phyloP scores from a whole-genome alignment of 2,113 vertebrate genomes.

The Bambusicola thoracicus region DNA sequence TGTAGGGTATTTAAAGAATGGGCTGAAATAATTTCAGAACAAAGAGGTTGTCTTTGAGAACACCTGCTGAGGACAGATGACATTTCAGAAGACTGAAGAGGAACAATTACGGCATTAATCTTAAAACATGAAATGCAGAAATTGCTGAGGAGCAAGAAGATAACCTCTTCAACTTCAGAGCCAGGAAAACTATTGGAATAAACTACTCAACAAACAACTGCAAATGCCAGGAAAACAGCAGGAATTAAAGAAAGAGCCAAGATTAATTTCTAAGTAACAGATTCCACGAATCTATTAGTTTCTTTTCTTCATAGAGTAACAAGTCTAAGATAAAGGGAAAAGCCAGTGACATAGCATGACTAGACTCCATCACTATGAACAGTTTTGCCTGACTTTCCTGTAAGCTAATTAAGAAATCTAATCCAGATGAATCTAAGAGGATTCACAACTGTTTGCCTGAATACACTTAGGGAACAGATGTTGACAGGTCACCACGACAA shows the following conservation, averaged over 20 bases:
- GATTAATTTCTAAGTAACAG: not conserved
- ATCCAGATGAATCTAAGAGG: not conserved
- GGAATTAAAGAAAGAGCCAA: not conserved
- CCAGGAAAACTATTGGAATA: not conserved
- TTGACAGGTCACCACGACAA: rapidly evolving
- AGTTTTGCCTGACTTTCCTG: not conserved
- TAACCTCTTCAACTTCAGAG: not conserved
- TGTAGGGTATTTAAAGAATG: not conserved
- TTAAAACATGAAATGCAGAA: not conserved
- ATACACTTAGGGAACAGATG: not conserved
- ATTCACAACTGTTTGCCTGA: not conserved
- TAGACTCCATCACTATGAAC: not conserved
- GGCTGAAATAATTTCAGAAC: not conserved
- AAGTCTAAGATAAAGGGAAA: not conserved
- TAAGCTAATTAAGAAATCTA: not conserved
- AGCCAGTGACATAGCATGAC: not conserved
- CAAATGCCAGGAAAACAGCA: not conserved
- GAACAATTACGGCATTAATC: not conserved
- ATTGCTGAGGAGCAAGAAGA: not conserved
- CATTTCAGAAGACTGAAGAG: not conserved
- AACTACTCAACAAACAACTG: not conserved
- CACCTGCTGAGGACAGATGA: not conserved
- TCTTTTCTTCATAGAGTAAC: not conserved
- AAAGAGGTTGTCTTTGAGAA: not conserved
- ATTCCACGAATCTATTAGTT: not conserved